Conservation (phyloP, 2,888 invertebrate species). For the Phania funesta region DNA sequence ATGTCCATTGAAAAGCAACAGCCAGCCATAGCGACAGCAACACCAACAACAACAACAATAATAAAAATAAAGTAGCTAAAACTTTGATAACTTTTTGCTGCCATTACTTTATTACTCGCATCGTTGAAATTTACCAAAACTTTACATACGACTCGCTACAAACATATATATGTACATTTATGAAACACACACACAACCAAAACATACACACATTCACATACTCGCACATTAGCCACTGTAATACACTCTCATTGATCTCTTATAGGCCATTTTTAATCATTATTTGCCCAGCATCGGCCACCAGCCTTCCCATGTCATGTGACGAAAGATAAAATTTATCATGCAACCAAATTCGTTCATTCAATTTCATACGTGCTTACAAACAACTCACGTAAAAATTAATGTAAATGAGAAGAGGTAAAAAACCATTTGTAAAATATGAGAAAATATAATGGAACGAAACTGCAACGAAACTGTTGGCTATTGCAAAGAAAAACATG, state of each 20-base stretch:
- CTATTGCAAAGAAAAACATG: too few species aligned
- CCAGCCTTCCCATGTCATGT: slow-evolving; percentile 10
- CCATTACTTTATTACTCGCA: slow-evolving; percentile 24
- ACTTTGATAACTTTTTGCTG: too few species aligned
- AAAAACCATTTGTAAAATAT: too few species aligned
- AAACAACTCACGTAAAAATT: background rate
- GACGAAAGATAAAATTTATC: slow-evolving; percentile 33
- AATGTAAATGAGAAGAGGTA: too few species aligned
- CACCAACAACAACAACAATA: slow-evolving; percentile 28
- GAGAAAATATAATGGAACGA: too few species aligned
- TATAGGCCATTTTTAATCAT: slow-evolving; percentile 39
- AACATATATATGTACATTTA: background rate
- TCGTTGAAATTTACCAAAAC: slow-evolving; percentile 5
- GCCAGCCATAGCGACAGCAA: background rate
- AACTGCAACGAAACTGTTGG: too few species aligned
- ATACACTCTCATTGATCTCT: slow-evolving; percentile 17
- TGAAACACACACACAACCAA: background rate
- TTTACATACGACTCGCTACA: background rate
- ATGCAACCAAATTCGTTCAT: slow-evolving; percentile 7
- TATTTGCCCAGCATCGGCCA: slow-evolving; percentile 4
- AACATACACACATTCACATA: background rate
- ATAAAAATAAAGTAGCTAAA: too few species aligned
- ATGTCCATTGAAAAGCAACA: slow-evolving; percentile 32
- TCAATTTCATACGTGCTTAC: background rate
- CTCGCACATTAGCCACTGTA: background rate